Percentiles rank a stretch among this genome's conserved stretches.
These are phyloP conservation scores for Hycleus phaleratus DNA, from an alignment of 1,140 invertebrate species.

Conservation along the genomic window DNA sequence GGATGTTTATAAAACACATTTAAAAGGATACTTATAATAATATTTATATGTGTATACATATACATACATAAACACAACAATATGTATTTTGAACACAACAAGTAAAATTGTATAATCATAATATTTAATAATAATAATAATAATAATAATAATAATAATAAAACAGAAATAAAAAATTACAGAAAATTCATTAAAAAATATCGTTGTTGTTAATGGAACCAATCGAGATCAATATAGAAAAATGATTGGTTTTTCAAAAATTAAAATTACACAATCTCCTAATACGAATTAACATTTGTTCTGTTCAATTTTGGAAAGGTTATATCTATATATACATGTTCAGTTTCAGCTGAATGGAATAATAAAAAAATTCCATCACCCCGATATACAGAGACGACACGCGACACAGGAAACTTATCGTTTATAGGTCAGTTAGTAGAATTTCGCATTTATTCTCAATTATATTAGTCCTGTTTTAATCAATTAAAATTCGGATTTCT, in stretches of 20 bases:
- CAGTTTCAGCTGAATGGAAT: conserved; percentile 14
- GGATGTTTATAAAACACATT: conserved; percentile 33
- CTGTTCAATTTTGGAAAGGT: conserved; percentile 12
- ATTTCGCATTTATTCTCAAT: conserved; percentile 1
- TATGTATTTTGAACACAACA: conserved; percentile 41
- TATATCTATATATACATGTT: conserved; percentile 13
- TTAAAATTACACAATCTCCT: conserved; percentile 12
- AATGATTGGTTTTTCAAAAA: not conserved
- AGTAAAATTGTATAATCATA: conserved; percentile 33
- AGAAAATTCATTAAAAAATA: conserved; percentile 13
- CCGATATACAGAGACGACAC: conserved; percentile 5
- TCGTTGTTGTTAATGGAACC: not conserved
- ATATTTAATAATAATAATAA: not conserved
- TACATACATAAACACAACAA: conserved; percentile 40
- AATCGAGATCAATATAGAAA: not conserved
- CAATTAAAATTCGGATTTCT: conserved; percentile 40
- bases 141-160: conserved; percentile 32
- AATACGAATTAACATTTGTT: conserved; percentile 18
- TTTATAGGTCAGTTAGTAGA: conserved; percentile 20
- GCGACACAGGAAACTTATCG: conserved; percentile 14
- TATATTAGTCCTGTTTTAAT: no score
- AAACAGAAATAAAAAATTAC: conserved; percentile 23
- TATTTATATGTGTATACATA: conserved; percentile 36
- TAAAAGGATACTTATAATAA: conserved; percentile 31
- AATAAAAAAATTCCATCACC: conserved; percentile 10